Percentiles rank a stretch among this genome's conserved stretches.
Evolutionary conservation across 2,113 vertebrate species (phyloP).

Genomic region (Arenaria interpres): DNA sequence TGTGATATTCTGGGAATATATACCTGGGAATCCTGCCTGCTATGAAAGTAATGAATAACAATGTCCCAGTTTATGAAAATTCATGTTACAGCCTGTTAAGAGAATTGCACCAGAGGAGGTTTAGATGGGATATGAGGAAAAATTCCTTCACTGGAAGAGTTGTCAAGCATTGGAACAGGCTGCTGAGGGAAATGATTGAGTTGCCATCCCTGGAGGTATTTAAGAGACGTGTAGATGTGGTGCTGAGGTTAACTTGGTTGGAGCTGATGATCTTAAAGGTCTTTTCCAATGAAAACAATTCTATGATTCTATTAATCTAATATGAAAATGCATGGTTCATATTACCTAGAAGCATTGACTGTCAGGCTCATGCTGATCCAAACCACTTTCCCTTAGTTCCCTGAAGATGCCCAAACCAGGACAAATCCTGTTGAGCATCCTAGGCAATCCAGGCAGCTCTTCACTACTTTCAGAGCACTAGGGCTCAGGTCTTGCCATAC

Average conservation of each 20-base stretch:
- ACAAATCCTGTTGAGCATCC: not conserved
- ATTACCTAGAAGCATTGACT: not conserved
- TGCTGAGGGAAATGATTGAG: too few species aligned
- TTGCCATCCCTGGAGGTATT: too few species aligned
- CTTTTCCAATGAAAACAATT: too few species aligned
- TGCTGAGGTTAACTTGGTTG: too few species aligned
- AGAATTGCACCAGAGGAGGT: not conserved
- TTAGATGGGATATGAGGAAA: too few species aligned
- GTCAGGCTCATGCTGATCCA: not conserved
- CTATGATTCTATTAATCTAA: not conserved
- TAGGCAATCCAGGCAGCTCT: not conserved
- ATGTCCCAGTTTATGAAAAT: not conserved
- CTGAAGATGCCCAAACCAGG: not conserved
- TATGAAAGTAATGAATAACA: not conserved
- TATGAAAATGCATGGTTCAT: not conserved
- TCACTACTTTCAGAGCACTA: not conserved
- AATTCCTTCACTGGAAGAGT: too few species aligned
- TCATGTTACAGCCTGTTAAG: not conserved
- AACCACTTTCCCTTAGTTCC: not conserved
- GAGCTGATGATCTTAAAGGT: too few species aligned
- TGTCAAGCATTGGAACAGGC: too few species aligned
- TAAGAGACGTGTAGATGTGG: too few species aligned
- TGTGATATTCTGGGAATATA: not conserved
- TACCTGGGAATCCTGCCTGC: not conserved
- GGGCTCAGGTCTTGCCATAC: not conserved